Base-by-base conservation (phyloP, 2,888 invertebrate genomes). In the Chelonus formosanus region DNA sequence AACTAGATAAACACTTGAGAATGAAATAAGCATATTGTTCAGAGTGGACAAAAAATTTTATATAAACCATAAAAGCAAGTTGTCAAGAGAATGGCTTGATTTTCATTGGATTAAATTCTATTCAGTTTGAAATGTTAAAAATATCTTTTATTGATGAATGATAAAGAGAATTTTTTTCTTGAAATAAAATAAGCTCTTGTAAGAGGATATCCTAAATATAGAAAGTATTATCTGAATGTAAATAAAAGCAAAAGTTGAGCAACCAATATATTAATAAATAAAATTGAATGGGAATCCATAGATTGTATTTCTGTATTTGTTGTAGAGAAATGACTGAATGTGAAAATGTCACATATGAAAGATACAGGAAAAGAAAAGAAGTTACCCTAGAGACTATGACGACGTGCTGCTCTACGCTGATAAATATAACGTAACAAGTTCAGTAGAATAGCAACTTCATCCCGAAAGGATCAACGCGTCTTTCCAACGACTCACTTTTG, bases 381-480 rank as follows among this genome's bases (percentile, higher is more conserved):
- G 56, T 60, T 35, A 44, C 63, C 56, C 47, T 75, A 75, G 71
- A 75, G 67, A 72, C 68, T 68, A 77, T 74, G 79, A 67, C 59
- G 63, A 68, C 65, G 63, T 71, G 71, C 71, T 79, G 81, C 74
- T 75, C 75, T 71, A 76, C 72, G 79, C 82, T 83, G 83, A 84
- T 84, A 84, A 84, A 84, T 84, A 83, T 83, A 83, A 84, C 80
- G 83, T 83, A 83, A 83, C 83, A 83, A 83, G 81, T 84, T 83
- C 79, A 78, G 77, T 75, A 80, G 82, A 82, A 83, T 82, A 82
- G 81, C 82, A 78, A 76, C 79, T 83, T 82, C 82, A 83, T 83
- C 81, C 82, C 78, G 72, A 73, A 75, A 78, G 83, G 83, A 83
- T 83, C 83, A 83, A 82, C 81, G 79, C 78, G 79, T 82, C 82